Evolutionary conservation across 1,140 invertebrate species (phyloP), one percentile per base, ranked within the genome.

Genomic region (Tachypleus tridentatus): DNA sequence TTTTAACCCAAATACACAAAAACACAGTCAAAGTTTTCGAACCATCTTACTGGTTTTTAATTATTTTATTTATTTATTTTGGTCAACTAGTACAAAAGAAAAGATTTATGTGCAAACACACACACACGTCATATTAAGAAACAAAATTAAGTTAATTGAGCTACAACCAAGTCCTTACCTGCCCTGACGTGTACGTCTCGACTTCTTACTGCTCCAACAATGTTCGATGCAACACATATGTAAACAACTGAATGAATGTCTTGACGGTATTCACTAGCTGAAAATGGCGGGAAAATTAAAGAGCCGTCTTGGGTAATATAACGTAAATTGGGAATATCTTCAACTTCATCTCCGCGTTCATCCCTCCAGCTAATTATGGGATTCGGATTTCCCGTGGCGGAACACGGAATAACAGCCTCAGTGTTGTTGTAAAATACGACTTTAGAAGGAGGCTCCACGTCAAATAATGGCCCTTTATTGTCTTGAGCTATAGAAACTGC

Each of bases 401-500:
- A 87, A 77, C 93, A 97, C 77, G 93, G 89, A 58, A 97, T 88
- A 69, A 88, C 85, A 65, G 91, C 87, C 72, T 92, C 93, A 49
- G 90, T 93, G 60, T 90, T 93, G 77, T 96, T 97, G 66, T 89
- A 91, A 78, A 96, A 96, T 76, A 93, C 91, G 60, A 96, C 84
- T 70, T 88, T 84, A 76, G 89, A 91, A 67, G 88, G 88, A 11
- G 91, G 92, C 81, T 94, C 92, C 72, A 87, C 88, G 61, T 92
- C 83, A 77, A 96, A 95, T 61, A 93, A 88, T 7, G 91, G 93
- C 73, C 92, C 93, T 58, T 66, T 29, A 29, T 29, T 29, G 29
- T 29, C 29, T 29, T 29, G 29, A 29, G 29, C 29, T 29, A 29
- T 29, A 29, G 29, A 29, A 29, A 29, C 29, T 29, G 29, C 29